Conservation (phyloP, 2,888 invertebrate species). For the Protonemura montana region DNA sequence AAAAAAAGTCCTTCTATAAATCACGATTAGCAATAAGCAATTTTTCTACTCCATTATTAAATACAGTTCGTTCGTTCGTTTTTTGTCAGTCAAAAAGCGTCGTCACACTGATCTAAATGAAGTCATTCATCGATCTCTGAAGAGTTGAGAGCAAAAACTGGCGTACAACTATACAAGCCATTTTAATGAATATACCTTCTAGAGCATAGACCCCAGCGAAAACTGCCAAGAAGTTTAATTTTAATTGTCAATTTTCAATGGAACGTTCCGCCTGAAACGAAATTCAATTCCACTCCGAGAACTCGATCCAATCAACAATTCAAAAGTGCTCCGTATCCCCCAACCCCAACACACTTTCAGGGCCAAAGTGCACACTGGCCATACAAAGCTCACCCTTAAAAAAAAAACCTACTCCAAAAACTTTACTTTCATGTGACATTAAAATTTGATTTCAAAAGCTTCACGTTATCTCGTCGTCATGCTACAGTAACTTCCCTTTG, state of each 20-base stretch:
- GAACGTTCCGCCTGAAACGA: neutral
- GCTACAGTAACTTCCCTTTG: too few species aligned
- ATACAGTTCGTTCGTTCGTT: neutral
- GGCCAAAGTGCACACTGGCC: neutral
- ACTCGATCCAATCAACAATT: neutral
- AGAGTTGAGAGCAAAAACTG: neutral
- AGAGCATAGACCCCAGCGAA: neutral
- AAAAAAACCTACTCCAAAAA: neutral
- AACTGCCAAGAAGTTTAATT: neutral
- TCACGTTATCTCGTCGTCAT: too few species aligned
- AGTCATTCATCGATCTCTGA: neutral
- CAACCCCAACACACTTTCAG: neutral
- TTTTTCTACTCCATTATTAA: too few species aligned
- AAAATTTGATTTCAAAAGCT: neutral
- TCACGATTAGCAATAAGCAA: too few species aligned
- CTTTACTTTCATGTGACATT: neutral
- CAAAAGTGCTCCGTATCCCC: neutral
- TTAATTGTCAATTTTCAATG: slow-evolving; percentile 12
- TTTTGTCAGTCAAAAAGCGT: neutral
- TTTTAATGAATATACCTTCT: neutral
- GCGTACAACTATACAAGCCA: neutral
- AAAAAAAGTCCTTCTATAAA: too few species aligned
- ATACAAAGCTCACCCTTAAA: neutral
- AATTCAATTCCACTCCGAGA: neutral
- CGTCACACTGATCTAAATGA: neutral